These are phyloP conservation scores for Rana temporaria DNA, from an alignment of 2,113 vertebrate species.

Conservation along the genomic window DNA sequence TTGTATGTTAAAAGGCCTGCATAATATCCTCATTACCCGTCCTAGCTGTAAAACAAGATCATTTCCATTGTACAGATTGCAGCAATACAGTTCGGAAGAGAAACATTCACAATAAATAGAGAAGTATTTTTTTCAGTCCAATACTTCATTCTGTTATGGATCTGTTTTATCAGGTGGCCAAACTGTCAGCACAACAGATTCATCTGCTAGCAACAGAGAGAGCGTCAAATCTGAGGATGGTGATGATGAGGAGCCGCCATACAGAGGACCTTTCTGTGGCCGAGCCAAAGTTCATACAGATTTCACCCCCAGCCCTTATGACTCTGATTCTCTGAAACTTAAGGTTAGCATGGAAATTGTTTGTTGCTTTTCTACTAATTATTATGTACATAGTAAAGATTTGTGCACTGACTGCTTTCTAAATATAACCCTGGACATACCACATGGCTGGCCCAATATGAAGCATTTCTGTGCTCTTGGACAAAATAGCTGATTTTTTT, in stretches of 20 bases:
- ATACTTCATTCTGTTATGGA: not conserved
- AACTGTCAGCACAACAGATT: slow-evolving; percentile 97
- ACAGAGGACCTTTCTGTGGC: slow-evolving; percentile 96
- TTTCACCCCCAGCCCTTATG: slow-evolving; percentile 98
- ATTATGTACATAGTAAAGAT: too few species aligned
- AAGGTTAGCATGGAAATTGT: slow-evolving; percentile 76
- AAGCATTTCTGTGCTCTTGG: too few species aligned
- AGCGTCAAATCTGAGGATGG: slow-evolving; percentile 98
- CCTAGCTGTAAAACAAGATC: not conserved
- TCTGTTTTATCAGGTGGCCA: slow-evolving; percentile 83
- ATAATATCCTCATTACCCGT: slow-evolving; percentile 2
- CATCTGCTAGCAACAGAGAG: slow-evolving; percentile 95
- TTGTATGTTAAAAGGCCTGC: slow-evolving; percentile 25
- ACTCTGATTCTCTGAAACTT: slow-evolving; percentile 95
- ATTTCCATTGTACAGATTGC: not conserved
- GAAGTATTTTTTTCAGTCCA: not conserved
- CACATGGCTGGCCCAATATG: too few species aligned
- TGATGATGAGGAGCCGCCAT: slow-evolving; percentile 94
- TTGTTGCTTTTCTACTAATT: too few species aligned
- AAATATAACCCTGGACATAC: too few species aligned
- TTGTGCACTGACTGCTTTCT: too few species aligned
- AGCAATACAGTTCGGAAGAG: not conserved
- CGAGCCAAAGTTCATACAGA: slow-evolving; percentile 94
- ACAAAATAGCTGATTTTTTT: too few species aligned
- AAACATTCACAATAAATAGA: not conserved